Conservation (phyloP, 2,797 vertebrate species). For the Glossophaga mutica region DNA sequence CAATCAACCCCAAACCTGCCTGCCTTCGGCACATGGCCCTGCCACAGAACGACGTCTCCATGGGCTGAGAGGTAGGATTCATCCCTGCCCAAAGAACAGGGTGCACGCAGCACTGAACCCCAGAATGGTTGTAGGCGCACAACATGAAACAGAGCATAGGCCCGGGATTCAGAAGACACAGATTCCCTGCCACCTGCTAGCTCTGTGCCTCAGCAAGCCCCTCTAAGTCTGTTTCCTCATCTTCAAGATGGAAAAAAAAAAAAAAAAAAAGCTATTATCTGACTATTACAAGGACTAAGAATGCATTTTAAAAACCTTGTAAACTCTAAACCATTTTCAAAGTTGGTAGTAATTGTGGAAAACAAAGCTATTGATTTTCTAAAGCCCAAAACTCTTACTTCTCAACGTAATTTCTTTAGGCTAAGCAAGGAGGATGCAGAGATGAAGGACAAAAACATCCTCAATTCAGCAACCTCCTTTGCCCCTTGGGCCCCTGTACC, state of each 20-base stretch:
- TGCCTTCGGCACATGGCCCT: neutral
- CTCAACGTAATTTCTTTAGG: neutral
- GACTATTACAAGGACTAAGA: neutral
- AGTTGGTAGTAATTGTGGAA: neutral
- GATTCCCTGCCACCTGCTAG: neutral
- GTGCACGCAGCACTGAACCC: neutral
- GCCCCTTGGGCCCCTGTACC: neutral
- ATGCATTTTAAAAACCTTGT: neutral
- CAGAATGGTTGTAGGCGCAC: neutral
- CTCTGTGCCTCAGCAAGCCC: neutral
- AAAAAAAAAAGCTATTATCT: neutral
- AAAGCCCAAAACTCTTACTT: neutral
- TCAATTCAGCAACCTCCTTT: neutral
- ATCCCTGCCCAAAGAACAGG: neutral
- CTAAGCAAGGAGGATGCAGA: neutral
- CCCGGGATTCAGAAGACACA: neutral
- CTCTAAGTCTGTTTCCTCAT: neutral
- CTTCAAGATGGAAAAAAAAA: neutral
- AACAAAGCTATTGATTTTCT: neutral
- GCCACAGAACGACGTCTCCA: neutral
- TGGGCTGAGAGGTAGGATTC: neutral
- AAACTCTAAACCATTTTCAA: neutral
- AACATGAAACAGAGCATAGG: neutral
- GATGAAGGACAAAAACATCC: neutral
- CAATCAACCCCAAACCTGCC: neutral